Evolutionary conservation across 2,888 invertebrate species (phyloP).

Genomic region (Melangyna quadrimaculata): DNA sequence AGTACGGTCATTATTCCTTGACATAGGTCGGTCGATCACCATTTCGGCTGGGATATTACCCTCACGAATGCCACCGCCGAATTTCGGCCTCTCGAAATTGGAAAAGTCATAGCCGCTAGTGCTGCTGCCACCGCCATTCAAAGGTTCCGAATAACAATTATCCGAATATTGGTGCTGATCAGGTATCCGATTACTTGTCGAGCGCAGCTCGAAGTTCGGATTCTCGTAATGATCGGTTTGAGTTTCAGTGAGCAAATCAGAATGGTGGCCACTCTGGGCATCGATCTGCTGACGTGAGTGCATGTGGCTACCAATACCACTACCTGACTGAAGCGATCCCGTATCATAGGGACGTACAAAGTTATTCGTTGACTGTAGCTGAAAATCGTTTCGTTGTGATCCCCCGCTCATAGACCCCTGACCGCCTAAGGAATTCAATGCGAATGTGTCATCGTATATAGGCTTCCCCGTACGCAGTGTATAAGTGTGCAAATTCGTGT

Average conservation of each 20-base stretch:
- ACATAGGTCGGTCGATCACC: conserved; percentile 56
- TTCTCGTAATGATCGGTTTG: conserved; percentile 81
- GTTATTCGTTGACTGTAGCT: conserved; percentile 76
- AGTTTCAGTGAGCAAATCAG: conserved; percentile 77
- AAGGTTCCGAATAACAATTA: conserved; percentile 80
- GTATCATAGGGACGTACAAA: conserved; percentile 80
- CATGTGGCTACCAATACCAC: conserved; percentile 68
- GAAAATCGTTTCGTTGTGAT: conserved; percentile 75
- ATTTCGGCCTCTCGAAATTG: conserved; percentile 84
- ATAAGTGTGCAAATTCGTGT: conserved; percentile 92
- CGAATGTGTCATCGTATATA: conserved; percentile 87
- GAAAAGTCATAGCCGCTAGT: conserved; percentile 82
- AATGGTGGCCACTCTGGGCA: conserved; percentile 72
- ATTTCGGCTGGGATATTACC: conserved; percentile 41
- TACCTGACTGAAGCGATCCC: conserved; percentile 76
- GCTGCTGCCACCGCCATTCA: conserved; percentile 75
- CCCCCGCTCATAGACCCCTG: conserved; percentile 57
- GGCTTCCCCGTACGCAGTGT: conserved; percentile 89
- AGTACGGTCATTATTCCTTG: conserved; percentile 61
- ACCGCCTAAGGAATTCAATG: conserved; percentile 81
- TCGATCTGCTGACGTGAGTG: conserved; percentile 72
- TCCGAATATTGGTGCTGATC: conserved; percentile 73
- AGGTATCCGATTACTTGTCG: conserved; percentile 62
- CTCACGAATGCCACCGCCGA: conserved; percentile 73
- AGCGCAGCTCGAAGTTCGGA: conserved; percentile 80